A percentile compares a stretch with the other conserved stretches of the same genome.
phyloP scores from a whole-genome alignment of 2,113 vertebrate species.

The Dermatemys mawii region DNA sequence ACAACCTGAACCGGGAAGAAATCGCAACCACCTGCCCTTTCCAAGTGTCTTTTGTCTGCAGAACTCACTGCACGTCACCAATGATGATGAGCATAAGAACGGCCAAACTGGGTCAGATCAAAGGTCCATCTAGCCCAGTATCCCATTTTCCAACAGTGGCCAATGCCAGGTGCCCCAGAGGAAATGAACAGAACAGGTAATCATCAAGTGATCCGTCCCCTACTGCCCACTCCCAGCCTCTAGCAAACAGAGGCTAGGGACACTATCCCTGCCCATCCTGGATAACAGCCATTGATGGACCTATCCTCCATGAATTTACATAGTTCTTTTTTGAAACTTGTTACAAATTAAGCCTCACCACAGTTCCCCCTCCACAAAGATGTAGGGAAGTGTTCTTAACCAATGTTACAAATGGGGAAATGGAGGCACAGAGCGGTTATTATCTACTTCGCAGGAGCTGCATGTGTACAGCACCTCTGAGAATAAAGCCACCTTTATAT shows the following conservation, averaged over 20 bases:
- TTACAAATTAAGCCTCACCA: background rate
- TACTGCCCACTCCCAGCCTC: too few relatives aligned
- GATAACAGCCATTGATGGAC: too few relatives aligned
- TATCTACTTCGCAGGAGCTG: background rate
- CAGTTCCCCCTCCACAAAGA: background rate
- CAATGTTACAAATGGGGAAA: too few relatives aligned
- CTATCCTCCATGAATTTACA: background rate
- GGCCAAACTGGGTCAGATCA: too few relatives aligned
- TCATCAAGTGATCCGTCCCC: too few relatives aligned
- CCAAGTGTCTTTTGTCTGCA: background rate
- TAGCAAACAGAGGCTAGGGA: too few relatives aligned
- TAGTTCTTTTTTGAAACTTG: background rate
- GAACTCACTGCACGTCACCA: background rate
- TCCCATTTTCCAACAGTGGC: too few relatives aligned
- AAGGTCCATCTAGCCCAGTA: too few relatives aligned
- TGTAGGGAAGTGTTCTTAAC: background rate
- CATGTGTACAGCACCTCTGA: background rate
- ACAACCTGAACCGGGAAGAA: background rate
- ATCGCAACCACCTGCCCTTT: background rate
- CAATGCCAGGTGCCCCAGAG: too few relatives aligned
- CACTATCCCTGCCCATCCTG: too few relatives aligned
- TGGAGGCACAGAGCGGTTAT: background rate
- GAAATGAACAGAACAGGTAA: too few relatives aligned
- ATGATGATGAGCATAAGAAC: background rate
- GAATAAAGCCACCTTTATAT: fast-evolving